phyloP scores from a whole-genome alignment of 2,797 vertebrate genomes.

The Cetoscarus ocellatus region DNA sequence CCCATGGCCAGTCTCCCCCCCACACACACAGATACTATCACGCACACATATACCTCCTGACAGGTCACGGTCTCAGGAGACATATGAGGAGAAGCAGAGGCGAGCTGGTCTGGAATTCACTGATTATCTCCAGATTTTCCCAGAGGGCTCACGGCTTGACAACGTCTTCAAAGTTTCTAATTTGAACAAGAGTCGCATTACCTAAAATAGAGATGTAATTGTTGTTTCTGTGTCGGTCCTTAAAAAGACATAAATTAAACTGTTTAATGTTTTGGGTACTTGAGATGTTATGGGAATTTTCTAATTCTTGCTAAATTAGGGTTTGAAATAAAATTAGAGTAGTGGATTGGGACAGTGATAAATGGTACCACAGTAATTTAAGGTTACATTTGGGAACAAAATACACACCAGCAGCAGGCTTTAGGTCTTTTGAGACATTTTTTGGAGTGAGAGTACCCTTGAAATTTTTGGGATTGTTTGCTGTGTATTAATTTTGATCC shows the following conservation, averaged over 20 bases:
- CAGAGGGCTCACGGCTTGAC: conserved; percentile 43
- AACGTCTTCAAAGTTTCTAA: conserved; percentile 49
- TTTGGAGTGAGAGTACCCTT: not conserved
- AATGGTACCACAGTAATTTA: not conserved
- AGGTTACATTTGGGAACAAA: not conserved
- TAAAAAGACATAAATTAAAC: conserved; percentile 45
- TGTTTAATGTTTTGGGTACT: conserved; percentile 3
- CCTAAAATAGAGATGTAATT: conserved; percentile 46
- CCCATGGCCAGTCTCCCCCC: not conserved
- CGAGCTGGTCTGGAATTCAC: conserved; percentile 65
- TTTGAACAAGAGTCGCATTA: conserved; percentile 45
- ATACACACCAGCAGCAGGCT: not conserved
- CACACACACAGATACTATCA: conserved; percentile 3
- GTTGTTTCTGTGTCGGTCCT: conserved; percentile 30
- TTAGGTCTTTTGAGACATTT: not conserved
- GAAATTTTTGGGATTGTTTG: not conserved
- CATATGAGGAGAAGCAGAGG: conserved; percentile 47
- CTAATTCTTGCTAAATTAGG: conserved; percentile 5
- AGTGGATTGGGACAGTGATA: not conserved
- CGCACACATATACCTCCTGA: conserved; percentile 44
- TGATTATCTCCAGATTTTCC: conserved; percentile 80
- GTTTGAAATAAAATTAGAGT: conserved; percentile 5
- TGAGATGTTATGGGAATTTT: conserved; percentile 5
- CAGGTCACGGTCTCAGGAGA: conserved; percentile 61
- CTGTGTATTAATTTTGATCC: not conserved